Base-by-base conservation (phyloP, 1,140 invertebrate genomes). In the Fopius arisanus region DNA sequence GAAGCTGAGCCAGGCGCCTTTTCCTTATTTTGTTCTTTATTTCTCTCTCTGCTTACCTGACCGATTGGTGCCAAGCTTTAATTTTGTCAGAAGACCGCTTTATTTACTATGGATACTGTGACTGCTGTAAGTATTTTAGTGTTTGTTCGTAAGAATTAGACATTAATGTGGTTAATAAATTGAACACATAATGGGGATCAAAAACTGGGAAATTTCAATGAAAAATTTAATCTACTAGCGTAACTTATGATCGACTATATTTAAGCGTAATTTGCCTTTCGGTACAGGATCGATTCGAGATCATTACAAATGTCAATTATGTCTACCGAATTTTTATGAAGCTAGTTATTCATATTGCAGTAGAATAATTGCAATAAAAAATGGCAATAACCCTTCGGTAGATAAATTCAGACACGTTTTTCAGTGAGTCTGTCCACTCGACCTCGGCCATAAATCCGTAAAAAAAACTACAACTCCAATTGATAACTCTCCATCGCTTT, bases 71-170 rank as follows among this genome's bases (percentile, higher is more conserved):
- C 29, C 7, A 4, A 3, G 33, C 12, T 12, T 37, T 37, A 16
- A 31, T 19, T 70, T 72, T 54, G 37, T 62, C 12, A 51, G 40
- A 63, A 2, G 14, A 16, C 1, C n/a, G 43, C 16, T 12, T 7
- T n/a, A 69, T 33, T 19, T 48, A 48, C 14, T 19, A 87, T 87
- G 85, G 86, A 87, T 72, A 77, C 78, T 66, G 69, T 86, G 28
- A 82, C 78, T 77, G 75, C 78, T 71, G 86, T 87, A 78, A 87
- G 85, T 86, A 80, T 33, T 54, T 62, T 59, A 72, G 48, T 72
- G 14, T 69, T 12, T 33, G 29, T n/a, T n/a, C n/a, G n/a, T n/a
- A n/a, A n/a, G n/a, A n/a, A n/a, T n/a, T n/a, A n/a, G n/a, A n/a
- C n/a, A n/a, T n/a, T n/a, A n/a, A n/a, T n/a, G n/a, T n/a, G n/a